These are phyloP conservation scores for Lithophane socia DNA, from an alignment of 2,888 invertebrate genomes.

Conservation along the genomic window DNA sequence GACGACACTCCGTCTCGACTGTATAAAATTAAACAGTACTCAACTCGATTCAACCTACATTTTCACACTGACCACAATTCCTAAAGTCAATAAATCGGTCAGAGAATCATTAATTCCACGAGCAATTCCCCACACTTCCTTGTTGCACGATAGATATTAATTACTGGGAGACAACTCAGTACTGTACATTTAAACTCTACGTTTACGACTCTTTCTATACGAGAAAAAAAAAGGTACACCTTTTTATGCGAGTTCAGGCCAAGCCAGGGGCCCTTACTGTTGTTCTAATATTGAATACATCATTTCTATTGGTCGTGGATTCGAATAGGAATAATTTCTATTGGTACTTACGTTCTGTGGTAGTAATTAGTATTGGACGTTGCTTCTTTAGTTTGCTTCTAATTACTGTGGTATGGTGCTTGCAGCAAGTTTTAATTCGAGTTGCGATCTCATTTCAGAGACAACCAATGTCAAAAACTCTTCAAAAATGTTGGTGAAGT, in stretches of 20 bases:
- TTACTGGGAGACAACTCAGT: conserved; percentile 42
- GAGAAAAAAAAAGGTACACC: conserved; percentile 54
- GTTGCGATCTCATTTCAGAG: not conserved
- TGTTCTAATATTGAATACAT: conserved; percentile 40
- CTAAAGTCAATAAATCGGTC: conserved; percentile 9
- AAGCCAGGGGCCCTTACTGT: conserved; percentile 47
- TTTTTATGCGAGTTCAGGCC: conserved; percentile 53
- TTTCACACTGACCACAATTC: not conserved
- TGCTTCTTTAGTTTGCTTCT: not conserved
- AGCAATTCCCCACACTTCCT: conserved; percentile 8
- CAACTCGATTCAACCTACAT: not conserved
- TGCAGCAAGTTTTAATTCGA: not conserved
- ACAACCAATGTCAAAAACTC: not conserved
- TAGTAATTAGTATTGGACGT: not conserved
- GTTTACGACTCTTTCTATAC: conserved; percentile 54
- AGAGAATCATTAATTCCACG: conserved; percentile 10
- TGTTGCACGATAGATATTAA: conserved; percentile 53
- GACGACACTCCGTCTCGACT: not conserved
- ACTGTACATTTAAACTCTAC: conserved; percentile 56
- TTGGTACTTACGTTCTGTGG: not conserved
- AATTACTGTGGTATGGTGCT: not conserved
- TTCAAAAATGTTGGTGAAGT: not conserved
- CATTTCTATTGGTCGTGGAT: conserved; percentile 7
- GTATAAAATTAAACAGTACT: not conserved
- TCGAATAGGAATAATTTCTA: conserved; percentile 22